These are phyloP conservation scores for Condylura cristata DNA, from an alignment of 2,113 vertebrate genomes.

Conservation along the genomic window DNA sequence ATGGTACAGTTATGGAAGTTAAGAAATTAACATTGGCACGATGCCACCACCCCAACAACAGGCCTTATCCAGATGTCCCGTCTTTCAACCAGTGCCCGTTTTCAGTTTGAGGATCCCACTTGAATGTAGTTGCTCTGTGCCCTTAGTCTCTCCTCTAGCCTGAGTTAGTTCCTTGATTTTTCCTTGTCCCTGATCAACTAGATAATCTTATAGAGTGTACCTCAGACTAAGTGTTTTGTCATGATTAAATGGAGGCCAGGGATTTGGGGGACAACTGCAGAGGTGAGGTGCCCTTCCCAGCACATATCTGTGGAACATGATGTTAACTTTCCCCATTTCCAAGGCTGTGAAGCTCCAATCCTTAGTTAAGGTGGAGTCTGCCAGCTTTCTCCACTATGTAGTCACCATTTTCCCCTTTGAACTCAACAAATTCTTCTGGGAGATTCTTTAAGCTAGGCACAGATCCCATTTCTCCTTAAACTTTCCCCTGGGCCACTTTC, in stretches of 20 bases:
- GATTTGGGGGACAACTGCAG: background rate
- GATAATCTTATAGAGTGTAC: background rate
- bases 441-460: background rate
- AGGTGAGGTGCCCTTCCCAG: background rate
- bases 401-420: background rate
- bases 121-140: background rate
- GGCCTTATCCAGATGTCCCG: background rate
- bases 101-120: background rate
- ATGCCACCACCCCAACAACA: background rate
- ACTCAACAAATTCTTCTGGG: background rate
- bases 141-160: background rate
- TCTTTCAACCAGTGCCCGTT: background rate
- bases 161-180: background rate
- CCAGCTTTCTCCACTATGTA: background rate
- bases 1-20: background rate
- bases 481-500: rapidly evolving
- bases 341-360: background rate
- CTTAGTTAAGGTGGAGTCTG: background rate
- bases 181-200: background rate
- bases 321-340: background rate
- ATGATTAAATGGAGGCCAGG: background rate
- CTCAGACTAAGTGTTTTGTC: background rate
- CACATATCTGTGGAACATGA: background rate
- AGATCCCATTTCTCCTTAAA: background rate
- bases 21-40: background rate